Evolutionary conservation across 2,888 invertebrate species (phyloP).

Genomic region (Drosophila buzzatii): DNA sequence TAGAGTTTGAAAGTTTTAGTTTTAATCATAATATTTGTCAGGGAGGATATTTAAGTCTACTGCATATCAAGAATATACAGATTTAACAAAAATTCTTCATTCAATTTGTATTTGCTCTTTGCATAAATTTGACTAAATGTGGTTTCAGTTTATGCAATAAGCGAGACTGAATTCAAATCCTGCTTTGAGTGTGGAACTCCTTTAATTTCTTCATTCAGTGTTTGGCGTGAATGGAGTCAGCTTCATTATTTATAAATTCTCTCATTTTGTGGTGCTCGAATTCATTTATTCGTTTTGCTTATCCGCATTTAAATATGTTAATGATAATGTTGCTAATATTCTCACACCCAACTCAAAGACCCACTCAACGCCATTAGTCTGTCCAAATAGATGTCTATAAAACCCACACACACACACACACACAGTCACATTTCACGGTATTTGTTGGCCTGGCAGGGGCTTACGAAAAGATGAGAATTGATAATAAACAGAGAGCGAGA

Average conservation of each 20-base stretch:
- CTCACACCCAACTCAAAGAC: conserved; percentile 37
- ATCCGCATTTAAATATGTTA: conserved; percentile 72
- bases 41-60: not conserved
- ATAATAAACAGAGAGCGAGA: conserved; percentile 45
- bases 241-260: conserved; percentile 13
- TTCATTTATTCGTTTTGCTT: conserved; percentile 36
- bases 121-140: not conserved
- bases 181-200: not conserved
- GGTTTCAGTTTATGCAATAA: not conserved
- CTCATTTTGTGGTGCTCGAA: conserved; percentile 13
- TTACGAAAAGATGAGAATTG: conserved; percentile 54
- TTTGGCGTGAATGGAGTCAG: not conserved
- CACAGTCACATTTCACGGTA: conserved; percentile 27
- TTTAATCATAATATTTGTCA: not conserved
- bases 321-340: conserved; percentile 76
- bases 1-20: not conserved
- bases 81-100: no score
- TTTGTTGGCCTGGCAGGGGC: conserved; percentile 26
- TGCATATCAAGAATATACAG: no score
- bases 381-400: conserved; percentile 52
- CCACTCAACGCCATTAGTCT: conserved; percentile 62
- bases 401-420: conserved; percentile 19
- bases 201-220: conserved; percentile 28
- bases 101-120: not conserved
- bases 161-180: not conserved